These are phyloP conservation scores for Saccopteryx bilineata DNA, from an alignment of 2,113 vertebrate genomes.

Conservation along the genomic window DNA sequence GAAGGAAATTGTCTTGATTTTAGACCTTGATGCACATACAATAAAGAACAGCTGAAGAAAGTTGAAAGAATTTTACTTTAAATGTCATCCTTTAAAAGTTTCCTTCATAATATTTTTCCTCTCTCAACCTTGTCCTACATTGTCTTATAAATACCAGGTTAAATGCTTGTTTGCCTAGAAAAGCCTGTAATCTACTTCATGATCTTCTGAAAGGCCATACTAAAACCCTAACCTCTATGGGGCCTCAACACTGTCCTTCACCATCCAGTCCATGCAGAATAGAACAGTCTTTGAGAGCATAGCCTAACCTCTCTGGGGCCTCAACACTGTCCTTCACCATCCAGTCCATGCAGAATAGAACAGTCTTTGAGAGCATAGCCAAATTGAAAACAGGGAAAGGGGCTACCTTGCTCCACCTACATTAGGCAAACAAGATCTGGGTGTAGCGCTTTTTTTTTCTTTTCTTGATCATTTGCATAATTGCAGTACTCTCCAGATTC, in stretches of 20 bases:
- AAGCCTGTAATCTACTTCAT: not conserved
- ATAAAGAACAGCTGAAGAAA: not conserved
- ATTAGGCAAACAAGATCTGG: conserved; percentile 5
- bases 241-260: not conserved
- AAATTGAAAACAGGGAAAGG: not conserved
- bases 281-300: not conserved
- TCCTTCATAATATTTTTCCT: not conserved
- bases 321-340: too few species aligned
- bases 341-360: too few species aligned
- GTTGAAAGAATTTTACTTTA: not conserved
- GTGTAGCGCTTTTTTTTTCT: not conserved
- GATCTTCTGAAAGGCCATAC: not conserved
- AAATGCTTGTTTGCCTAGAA: conserved; percentile 13
- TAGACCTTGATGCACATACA: not conserved
- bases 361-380: not conserved
- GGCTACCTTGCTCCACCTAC: not conserved
- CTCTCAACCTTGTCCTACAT: not conserved
- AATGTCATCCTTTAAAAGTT: conserved; percentile 19
- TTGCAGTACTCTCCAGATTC: conserved; percentile 47
- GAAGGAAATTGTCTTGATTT: conserved; percentile 49
- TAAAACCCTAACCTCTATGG: not conserved
- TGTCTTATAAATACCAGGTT: not conserved
- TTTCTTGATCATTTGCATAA: conserved; percentile 67
- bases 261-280: not conserved
- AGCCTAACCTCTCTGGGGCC: too few species aligned